A percentile compares a stretch with the other conserved stretches of the same genome.
Evolutionary conservation across 1,140 invertebrate species (phyloP).

Genomic region (Calephelis virginiensis): DNA sequence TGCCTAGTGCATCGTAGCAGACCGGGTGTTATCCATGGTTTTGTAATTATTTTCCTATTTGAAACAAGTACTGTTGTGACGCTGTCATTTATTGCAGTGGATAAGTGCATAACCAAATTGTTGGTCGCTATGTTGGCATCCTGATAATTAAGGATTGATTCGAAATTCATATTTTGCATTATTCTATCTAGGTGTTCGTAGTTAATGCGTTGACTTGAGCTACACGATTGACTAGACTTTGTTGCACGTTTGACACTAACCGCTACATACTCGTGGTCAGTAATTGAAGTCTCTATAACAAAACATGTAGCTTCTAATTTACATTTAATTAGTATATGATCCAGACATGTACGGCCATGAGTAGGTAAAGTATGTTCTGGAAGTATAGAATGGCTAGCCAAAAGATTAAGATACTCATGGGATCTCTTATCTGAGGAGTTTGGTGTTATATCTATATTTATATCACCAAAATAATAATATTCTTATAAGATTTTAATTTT

Average conservation of each 20-base stretch:
- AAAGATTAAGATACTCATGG: not conserved
- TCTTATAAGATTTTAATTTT: slow-evolving; percentile 16
- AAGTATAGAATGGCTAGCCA: slow-evolving; percentile 20
- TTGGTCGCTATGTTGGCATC: not conserved
- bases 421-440: slow-evolving; percentile 1
- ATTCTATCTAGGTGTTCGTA: not conserved
- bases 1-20: too few relatives aligned
- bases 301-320: not conserved
- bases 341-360: slow-evolving; percentile 23
- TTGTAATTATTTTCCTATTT: not conserved
- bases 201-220: not conserved
- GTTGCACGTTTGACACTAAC: not conserved
- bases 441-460: slow-evolving; percentile 29
- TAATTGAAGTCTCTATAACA: slow-evolving; percentile 15
- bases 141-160: not conserved
- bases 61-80: not conserved
- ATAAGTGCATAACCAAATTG: not conserved
- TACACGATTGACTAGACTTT: not conserved
- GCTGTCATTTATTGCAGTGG: not conserved
- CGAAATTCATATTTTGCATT: not conserved
- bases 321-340: slow-evolving; percentile 27
- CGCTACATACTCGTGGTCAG: slow-evolving; percentile 12
- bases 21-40: too few relatives aligned
- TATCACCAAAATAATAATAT: slow-evolving; percentile 29
- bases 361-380: slow-evolving; percentile 25